Evolutionary conservation across 2,797 vertebrate genomes (phyloP).

Genomic region (Tenualosa ilisha): DNA sequence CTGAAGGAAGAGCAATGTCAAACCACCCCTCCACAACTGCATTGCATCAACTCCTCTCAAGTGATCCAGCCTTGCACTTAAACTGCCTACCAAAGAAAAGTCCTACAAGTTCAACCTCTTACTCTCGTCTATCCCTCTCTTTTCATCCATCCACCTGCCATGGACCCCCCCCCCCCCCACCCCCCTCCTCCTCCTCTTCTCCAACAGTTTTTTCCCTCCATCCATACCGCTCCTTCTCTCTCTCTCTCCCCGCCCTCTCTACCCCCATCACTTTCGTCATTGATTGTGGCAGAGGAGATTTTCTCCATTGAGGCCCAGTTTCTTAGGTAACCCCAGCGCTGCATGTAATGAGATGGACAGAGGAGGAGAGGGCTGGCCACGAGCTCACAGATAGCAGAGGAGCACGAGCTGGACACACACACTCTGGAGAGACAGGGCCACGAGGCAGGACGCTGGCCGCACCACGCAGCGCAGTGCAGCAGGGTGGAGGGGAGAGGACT

Average conservation of each 20-base stretch:
- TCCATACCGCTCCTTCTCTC: slow-evolving; percentile 31
- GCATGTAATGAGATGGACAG: slow-evolving; percentile 82
- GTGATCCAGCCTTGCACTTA: slow-evolving; percentile 34
- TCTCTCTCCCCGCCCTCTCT: slow-evolving; percentile 59
- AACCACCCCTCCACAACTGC: slow-evolving; percentile 16
- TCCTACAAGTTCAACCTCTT: slow-evolving; percentile 44
- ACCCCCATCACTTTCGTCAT: slow-evolving; percentile 77
- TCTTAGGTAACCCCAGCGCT: slow-evolving; percentile 83
- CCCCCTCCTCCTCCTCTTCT: slow-evolving; percentile 43
- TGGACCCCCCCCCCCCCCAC: slow-evolving; percentile 40
- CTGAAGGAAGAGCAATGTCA: slow-evolving; percentile 26
- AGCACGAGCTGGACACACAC: slow-evolving; percentile 27
- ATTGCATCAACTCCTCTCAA: slow-evolving; percentile 41
- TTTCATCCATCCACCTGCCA: slow-evolving; percentile 58
- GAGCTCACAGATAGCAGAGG: slow-evolving; percentile 36
- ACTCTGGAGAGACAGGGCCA: slow-evolving; percentile 20
- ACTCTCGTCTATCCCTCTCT: slow-evolving; percentile 49
- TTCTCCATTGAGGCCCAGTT: slow-evolving; percentile 78
- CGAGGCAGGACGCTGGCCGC: not conserved
- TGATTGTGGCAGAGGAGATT: slow-evolving; percentile 81
- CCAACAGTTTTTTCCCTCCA: slow-evolving; percentile 47
- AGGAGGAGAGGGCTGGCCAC: slow-evolving; percentile 57
- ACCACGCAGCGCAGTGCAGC: not conserved
- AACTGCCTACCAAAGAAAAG: slow-evolving; percentile 38
- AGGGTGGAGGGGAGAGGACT: not conserved